Conservation (phyloP, 2,113 vertebrate genomes). For the Spilogale gracilis region DNA sequence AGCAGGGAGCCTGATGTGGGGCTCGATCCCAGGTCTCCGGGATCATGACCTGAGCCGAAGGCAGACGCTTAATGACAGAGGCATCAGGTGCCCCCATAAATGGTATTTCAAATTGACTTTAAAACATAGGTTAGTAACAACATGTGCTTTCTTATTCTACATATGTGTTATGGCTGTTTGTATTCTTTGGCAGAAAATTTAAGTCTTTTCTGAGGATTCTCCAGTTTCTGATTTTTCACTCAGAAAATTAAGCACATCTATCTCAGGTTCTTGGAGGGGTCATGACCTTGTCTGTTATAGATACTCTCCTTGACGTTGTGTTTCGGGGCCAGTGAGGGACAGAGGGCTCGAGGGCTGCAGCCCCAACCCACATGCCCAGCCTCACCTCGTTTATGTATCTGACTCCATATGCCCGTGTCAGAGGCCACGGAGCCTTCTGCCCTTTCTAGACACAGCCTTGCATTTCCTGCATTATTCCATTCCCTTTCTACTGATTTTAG, state of each 20-base stretch:
- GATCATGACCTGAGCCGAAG: too few species aligned
- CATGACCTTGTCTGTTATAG: rapidly evolving
- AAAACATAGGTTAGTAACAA: not conserved
- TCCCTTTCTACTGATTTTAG: rapidly evolving
- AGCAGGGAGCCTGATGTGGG: too few species aligned
- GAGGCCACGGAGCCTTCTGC: rapidly evolving
- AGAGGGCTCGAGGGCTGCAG: rapidly evolving
- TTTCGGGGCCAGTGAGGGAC: rapidly evolving
- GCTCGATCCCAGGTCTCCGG: too few species aligned
- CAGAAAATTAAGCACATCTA: not conserved
- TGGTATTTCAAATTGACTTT: not conserved
- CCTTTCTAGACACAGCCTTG: not conserved
- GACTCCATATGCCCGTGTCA: rapidly evolving
- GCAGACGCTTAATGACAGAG: too few species aligned
- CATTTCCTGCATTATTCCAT: not conserved
- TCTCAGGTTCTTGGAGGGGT: not conserved
- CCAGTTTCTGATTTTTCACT: not conserved
- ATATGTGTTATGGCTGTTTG: not conserved
- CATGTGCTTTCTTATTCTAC: not conserved
- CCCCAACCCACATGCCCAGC: not conserved
- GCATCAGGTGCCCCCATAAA: too few species aligned
- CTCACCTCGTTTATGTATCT: rapidly evolving
- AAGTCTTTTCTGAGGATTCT: not conserved
- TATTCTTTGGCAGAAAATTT: not conserved
- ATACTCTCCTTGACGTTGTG: not conserved